Evolutionary conservation across 2,113 vertebrate species (phyloP), one percentile per base, ranked within the genome.

Genomic region (Bucco capensis): DNA sequence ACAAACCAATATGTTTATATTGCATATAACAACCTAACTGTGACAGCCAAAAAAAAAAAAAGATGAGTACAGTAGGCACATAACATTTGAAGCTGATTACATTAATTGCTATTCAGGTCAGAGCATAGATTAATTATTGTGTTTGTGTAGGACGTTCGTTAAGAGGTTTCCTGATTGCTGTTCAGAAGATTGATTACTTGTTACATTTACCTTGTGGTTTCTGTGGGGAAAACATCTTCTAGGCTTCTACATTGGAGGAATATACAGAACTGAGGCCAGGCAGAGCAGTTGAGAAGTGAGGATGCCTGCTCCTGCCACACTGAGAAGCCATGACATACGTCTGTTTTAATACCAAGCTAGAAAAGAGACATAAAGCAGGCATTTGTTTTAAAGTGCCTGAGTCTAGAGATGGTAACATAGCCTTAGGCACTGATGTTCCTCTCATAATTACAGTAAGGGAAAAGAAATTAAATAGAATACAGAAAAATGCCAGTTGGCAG

Each of bases 121-220:
- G 88, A 85, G 92, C 96, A 90, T 58, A 94, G 95, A 97, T 97
- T 97, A 98, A 97, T 98, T 97, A 96, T 96, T 97, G 92, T 97
- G 94, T 97, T 97, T 97, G 92, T 96, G 92, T 95, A 94, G 93
- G 81, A 70, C 96, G 95, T 96, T 96, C 8, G 1, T 96, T 97
- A 97, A 97, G 96, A 97, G 94, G 91, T 94, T 97, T 96, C 93
- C 96, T 97, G 97, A 97, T 95, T 94, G 96, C 96, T 90, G 86
- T 92, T 95, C 90, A 8, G 74, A 96, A 97, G 95, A 97, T 94
- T 95, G 97, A 98, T 97, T 95, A 83, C 94, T 97, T 95, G 87
- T 97, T 97, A 92, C 92, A 83, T 95, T 96, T 97, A 94, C 94
- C 91, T 82, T 92, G 96, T 88, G 96, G 96, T 96, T 98, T 98